Percentiles rank a stretch among this genome's conserved stretches.
These are phyloP conservation scores for Micoletzkya japonica DNA, from an alignment of 2,888 invertebrate genomes.

Conservation along the genomic window DNA sequence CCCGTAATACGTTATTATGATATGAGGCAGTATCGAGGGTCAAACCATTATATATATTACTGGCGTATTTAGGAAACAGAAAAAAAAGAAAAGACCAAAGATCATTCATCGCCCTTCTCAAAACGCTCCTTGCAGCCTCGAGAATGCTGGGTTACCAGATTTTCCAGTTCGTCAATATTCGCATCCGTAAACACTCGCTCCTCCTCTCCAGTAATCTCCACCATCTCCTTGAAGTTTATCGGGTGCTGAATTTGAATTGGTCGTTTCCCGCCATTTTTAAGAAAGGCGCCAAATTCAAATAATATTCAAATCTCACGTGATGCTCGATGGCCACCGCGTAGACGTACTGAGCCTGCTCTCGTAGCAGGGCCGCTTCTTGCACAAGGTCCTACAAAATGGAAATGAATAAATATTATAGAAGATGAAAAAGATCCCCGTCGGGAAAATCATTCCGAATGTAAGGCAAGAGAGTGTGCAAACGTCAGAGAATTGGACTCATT, in stretches of 20 bases:
- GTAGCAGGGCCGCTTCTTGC: slow-evolving; percentile 38
- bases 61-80: too few relatives aligned
- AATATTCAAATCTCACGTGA: slow-evolving; percentile 36
- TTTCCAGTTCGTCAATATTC: slow-evolving; percentile 34
- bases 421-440: too few relatives aligned
- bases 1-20: too few relatives aligned
- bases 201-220: slow-evolving; percentile 40
- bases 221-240: slow-evolving; percentile 44
- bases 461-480: too few relatives aligned
- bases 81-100: too few relatives aligned
- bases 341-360: slow-evolving; percentile 43
- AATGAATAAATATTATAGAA: too few relatives aligned
- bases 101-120: neutral
- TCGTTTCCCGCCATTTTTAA: too few relatives aligned
- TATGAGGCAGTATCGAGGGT: too few relatives aligned
- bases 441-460: too few relatives aligned
- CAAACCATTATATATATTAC: too few relatives aligned
- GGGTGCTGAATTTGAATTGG: slow-evolving; percentile 34
- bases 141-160: slow-evolving; percentile 18
- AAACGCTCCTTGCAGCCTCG: neutral
- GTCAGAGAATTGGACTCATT: too few relatives aligned
- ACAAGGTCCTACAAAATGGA: slow-evolving; percentile 16
- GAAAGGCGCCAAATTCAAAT: too few relatives aligned
- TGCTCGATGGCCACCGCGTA: slow-evolving; percentile 54
- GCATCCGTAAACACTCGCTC: slow-evolving; percentile 47